phyloP scores from a whole-genome alignment of 2,888 invertebrate genomes.

The Lysandra coridon region DNA sequence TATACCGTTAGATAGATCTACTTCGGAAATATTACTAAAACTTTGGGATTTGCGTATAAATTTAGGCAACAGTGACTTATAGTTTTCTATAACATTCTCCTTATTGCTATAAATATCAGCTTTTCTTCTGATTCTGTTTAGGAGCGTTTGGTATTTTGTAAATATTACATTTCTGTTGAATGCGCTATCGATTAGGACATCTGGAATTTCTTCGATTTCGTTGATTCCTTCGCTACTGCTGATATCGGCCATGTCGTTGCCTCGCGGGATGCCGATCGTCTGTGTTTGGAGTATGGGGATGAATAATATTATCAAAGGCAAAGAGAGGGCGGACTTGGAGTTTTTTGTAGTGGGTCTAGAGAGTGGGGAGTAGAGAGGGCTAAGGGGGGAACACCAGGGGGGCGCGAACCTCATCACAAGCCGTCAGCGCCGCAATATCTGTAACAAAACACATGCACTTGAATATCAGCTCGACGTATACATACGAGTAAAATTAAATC shows the following conservation, averaged over 20 bases:
- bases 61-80: conserved; percentile 22
- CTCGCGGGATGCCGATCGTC: conserved; percentile 49
- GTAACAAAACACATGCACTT: conserved; percentile 40
- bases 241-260: conserved; percentile 13
- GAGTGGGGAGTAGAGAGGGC: conserved; percentile 62
- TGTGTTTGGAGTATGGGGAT: conserved; percentile 55
- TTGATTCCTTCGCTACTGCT: background rate
- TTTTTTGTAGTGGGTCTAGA: conserved; percentile 59
- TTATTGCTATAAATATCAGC: conserved; percentile 40
- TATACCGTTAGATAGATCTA: background rate
- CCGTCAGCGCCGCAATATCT: conserved; percentile 46
- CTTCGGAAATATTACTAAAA: conserved; percentile 6
- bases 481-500: background rate
- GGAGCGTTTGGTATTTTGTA: conserved; percentile 53
- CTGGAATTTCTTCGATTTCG: background rate
- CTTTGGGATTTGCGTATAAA: conserved; percentile 23
- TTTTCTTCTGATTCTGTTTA: conserved; percentile 66
- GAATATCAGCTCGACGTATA: background rate
- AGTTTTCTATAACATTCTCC: conserved; percentile 40
- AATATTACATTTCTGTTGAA: conserved; percentile 15
- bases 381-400: conserved; percentile 54
- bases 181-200: background rate
- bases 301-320: conserved; percentile 49
- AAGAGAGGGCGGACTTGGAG: conserved; percentile 51
- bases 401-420: conserved; percentile 68